A percentile compares a stretch with the other conserved stretches of the same genome.
Evolutionary conservation across 2,113 vertebrate species (phyloP).

Genomic region (Cyanoramphus novaezelandiae): DNA sequence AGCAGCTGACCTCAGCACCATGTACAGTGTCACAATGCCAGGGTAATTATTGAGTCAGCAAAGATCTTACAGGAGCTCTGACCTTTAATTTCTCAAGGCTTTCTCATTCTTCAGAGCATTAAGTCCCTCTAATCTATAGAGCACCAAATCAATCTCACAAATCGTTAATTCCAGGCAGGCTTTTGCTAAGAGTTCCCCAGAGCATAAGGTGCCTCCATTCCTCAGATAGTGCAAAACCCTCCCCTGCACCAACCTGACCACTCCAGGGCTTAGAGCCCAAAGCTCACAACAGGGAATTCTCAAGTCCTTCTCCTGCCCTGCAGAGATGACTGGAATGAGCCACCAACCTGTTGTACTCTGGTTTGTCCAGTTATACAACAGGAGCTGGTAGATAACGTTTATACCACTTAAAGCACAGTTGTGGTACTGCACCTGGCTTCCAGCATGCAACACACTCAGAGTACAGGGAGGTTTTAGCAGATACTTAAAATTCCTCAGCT

Average conservation of each 20-base stretch:
- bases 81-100: neutral
- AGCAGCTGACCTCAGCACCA: slow-evolving; percentile 13
- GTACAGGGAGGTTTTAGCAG: neutral
- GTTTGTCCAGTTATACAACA: neutral
- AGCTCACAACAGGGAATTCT: neutral
- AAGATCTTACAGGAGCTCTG: neutral
- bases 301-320: neutral
- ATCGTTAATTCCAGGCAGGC: neutral
- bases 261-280: neutral
- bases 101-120: neutral
- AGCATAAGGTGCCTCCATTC: neutral
- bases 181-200: neutral
- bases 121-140: neutral
- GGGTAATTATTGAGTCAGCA: neutral
- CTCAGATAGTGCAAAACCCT: neutral
- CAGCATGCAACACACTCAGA: neutral
- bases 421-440: neutral
- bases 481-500: neutral
- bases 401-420: neutral
- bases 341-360: neutral
- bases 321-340: neutral
- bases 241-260: rapidly evolving
- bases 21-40: rapidly evolving
- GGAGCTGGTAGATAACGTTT: neutral
- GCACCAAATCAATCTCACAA: neutral